These are phyloP conservation scores for Meteorus cinctellus DNA, from an alignment of 2,888 invertebrate genomes.

Conservation along the genomic window DNA sequence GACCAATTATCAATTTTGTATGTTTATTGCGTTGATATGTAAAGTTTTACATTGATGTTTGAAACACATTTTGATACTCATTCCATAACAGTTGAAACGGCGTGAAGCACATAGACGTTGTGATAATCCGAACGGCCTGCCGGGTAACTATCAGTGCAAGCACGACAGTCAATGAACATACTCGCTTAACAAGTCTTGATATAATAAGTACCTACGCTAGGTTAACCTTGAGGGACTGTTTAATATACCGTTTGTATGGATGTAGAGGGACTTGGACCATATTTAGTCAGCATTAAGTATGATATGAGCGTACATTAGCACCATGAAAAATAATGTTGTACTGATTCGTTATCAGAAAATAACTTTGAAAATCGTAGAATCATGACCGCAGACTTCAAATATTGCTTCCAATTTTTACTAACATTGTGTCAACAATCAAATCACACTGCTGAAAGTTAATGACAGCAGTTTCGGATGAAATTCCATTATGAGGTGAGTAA, in stretches of 20 bases:
- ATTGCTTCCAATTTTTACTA: too few relatives aligned
- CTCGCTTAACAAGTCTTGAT: slow-evolving; percentile 72
- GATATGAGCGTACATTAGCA: too few relatives aligned
- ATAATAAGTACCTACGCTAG: slow-evolving; percentile 71
- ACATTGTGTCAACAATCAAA: too few relatives aligned
- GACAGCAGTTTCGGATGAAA: too few relatives aligned
- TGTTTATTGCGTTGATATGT: slow-evolving; percentile 4
- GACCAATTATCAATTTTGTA: slow-evolving; percentile 48
- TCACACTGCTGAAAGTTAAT: too few relatives aligned
- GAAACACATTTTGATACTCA: slow-evolving; percentile 51
- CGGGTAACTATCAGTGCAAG: slow-evolving; percentile 43
- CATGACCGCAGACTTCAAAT: too few relatives aligned
- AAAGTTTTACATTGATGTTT: slow-evolving; percentile 39
- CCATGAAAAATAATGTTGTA: too few relatives aligned
- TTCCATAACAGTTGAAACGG: slow-evolving; percentile 4
- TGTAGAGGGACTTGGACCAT: background rate
- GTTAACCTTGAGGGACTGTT: slow-evolving; percentile 67
- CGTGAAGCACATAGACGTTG: slow-evolving; percentile 11
- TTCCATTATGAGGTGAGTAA: too few relatives aligned
- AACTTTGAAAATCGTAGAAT: too few relatives aligned
- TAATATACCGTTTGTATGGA: background rate
- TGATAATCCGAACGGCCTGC: slow-evolving; percentile 22
- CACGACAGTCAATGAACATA: slow-evolving; percentile 63
- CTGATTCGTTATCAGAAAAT: too few relatives aligned
- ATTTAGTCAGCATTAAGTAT: background rate